Base-by-base conservation (phyloP, 2,113 vertebrate genomes). In the Calidris pugnax region DNA sequence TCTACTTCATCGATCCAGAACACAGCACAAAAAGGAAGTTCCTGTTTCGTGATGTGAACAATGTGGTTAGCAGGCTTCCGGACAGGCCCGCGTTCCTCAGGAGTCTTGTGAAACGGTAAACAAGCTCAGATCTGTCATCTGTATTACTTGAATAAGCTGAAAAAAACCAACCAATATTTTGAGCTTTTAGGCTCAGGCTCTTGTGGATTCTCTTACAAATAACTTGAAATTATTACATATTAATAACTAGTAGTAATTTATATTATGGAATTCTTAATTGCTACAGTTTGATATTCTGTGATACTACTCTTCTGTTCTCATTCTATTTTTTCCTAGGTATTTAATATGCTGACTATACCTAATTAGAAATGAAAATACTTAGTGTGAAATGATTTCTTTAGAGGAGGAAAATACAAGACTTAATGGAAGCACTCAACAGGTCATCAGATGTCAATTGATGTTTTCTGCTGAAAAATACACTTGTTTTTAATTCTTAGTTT, bases 31-130 rank as follows among this genome's bases (percentile, higher is more conserved):
- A 28, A 48, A 91, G 77, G 90, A 94, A 96, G 81, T 91, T 87
- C 74, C 68, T 85, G 56, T 85, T 92, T 67, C 26, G 11, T 26
- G 18, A 6, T n/a, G 51, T 74, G 64, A 81, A 55, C 89, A 80
- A 27, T 78, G 90, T 67, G 93, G 81, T 89, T 81, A 74, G 68
- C 68, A 84, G 84, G 17, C 64, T 95, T 96, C 93, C 22, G 73
- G 86, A 8, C 14, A 57, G 32, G 51, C n/a, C 41, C 0, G 0
- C 2, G 2, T 47, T 75, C 53, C 60, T 73, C 19, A 12, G 26
- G 7, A 63, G 27, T 63, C 75, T 89, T 56, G 16, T 0, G 12
- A 86, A 93, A 81, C 18, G 13, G 28, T 72, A 63, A 91, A 91
- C 51, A 85, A 82, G 56, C 50, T 76, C 1, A 0, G 35, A 35